Evolutionary conservation across 53 echinoderm and acorn worm species (phyloP), one percentile per base, ranked within the genome.

Genomic region (Luidia sarsii): DNA sequence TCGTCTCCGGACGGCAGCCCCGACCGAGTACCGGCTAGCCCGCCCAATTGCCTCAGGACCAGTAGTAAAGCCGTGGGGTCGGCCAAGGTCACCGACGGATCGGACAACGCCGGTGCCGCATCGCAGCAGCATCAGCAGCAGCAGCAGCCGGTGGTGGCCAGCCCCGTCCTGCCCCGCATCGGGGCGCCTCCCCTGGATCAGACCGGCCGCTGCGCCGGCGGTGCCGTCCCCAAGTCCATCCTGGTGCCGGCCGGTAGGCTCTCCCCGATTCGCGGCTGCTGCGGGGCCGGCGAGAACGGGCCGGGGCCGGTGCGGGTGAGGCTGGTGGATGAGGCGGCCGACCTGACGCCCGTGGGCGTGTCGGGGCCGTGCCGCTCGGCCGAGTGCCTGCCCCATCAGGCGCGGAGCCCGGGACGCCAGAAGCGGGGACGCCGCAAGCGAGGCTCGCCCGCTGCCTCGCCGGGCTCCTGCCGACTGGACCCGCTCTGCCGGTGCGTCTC

Each of bases 231-330:
- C 0, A 77, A 67, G 39, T 65, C 88, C 19, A 88, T 67, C 68
- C 75, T 79, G 0, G 88, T 74, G 31, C 74, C 67, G 20, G 82
- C 88, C 67, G 56, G 67, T n/a, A 74, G 83, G 10, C 88, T 92
- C 7, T 85, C 92, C 62, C 92, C 92, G 27, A 85, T 92, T 68
- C 63, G 85, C 13, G 88, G 88, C 69, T 74, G 81, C 33, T 88
- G 85, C 49, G 92, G 92, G 39, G n/a, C n/a, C n/a, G n/a, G n/a
- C n/a, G n/a, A n/a, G n/a, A n/a, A n/a, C n/a, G n/a, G n/a, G n/a
- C n/a, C n/a, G n/a, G n/a, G n/a, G n/a, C 92, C 92, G 18, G 88
- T 92, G 37, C 57, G 68, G 23, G 59, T 91, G 7, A 25, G 87
- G 11, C 61, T 41, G 16, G 70, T 54, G 16, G 67, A 82, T 14